Percentiles rank a stretch among this genome's conserved stretches.
phyloP scores from a whole-genome alignment of 2,888 invertebrate genomes.

The Crepidodera aurea region DNA sequence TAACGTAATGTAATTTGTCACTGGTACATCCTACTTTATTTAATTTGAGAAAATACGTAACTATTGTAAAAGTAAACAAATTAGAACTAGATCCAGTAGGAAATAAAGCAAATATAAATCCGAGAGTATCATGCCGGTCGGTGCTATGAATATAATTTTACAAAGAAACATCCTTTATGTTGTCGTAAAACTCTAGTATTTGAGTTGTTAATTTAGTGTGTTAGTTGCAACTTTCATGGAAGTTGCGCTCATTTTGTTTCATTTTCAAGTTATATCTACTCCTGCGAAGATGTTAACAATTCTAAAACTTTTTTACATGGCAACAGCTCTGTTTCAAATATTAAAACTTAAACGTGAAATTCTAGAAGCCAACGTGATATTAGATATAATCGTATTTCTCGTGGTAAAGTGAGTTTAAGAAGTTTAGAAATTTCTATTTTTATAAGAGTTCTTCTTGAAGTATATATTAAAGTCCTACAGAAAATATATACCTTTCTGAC shows the following conservation, averaged over 20 bases:
- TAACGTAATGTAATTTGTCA: neutral
- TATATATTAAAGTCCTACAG: too few relatives aligned
- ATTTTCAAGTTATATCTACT: neutral
- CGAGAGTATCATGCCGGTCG: neutral
- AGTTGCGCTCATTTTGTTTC: slow-evolving; percentile 4
- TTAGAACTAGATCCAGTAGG: too few relatives aligned
- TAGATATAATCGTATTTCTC: neutral
- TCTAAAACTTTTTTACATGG: slow-evolving; percentile 8
- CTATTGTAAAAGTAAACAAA: too few relatives aligned
- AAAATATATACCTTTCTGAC: too few relatives aligned
- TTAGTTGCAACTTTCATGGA: slow-evolving; percentile 12
- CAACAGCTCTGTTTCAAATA: slow-evolving; percentile 4
- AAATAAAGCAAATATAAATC: neutral
- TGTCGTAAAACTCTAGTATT: slow-evolving; percentile 7
- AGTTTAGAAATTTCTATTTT: neutral
- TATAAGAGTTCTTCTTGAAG: too few relatives aligned
- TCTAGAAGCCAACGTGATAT: neutral
- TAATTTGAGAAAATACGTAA: too few relatives aligned
- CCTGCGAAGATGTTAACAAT: slow-evolving; percentile 10
- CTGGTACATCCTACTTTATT: too few relatives aligned
- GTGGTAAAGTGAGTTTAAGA: neutral
- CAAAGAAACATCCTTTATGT: slow-evolving; percentile 15
- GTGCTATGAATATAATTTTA: slow-evolving; percentile 10
- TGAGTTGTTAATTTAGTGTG: slow-evolving; percentile 17
- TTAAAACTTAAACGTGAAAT: slow-evolving; percentile 1